Base-by-base conservation (phyloP, 2,113 vertebrate species). In the Pelmatolapia mariae region DNA sequence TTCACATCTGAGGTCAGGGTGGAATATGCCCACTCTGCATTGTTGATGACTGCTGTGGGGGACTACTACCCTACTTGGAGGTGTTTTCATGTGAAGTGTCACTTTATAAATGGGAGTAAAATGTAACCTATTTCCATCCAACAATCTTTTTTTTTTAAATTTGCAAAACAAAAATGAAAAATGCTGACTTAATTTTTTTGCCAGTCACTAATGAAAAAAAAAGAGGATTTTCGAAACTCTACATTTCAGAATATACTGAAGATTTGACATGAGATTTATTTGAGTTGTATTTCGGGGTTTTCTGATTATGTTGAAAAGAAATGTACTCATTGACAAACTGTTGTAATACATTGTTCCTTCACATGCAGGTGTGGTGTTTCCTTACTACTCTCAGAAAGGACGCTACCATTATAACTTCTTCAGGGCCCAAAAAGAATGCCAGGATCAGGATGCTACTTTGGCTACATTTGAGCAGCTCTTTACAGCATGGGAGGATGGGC, bases 381-480 rank as follows among this genome's bases (percentile, higher is more conserved):
- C 98, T 26, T 99, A 98, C 94, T 96, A 97, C 94, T 96, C 98
- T 50, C 89, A 86, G 3, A 92, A 80, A 1, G 98, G 98, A 7
- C 98, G 98, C 84, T 99, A 99, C 94, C 93, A 84, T 33, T 96
- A 97, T 83, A 98, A 97, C 92, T 99, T 98, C 95, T 95, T 95
- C 0, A 96, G 95, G 88, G 98, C 98, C 10, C 94, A 98, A 66
- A 90, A 43, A 86, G 96, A 90, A 1, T 99, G 98, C 50, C 94
- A 91, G 89, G 96, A 97, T 36, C 98, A 99, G 88, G 98, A 96
- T 0, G 96, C 98, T 1, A 90, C 96, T 33, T 94, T 99, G 18
- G 98, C 98, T 43, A 97, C 96, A 5, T 98, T 98, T 4, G 96
- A 97, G 86, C 98, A 99, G 88, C 97, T 99, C 10, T 98, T 97